phyloP scores from a whole-genome alignment of 2,113 vertebrate genomes.

The Brienomyrus longianalis region DNA sequence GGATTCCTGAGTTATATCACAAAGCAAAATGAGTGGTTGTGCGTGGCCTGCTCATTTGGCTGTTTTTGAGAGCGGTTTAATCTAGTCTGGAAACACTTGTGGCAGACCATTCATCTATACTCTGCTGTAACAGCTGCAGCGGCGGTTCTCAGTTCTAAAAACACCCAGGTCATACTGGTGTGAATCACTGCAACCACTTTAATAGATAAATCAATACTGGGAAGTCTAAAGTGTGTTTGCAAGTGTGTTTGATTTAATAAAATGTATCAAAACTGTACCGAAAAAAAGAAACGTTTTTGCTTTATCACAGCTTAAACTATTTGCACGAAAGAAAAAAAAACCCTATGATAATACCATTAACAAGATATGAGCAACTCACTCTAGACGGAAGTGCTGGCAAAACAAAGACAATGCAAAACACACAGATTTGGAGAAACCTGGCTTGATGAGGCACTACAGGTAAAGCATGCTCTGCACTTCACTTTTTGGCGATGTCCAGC shows the following conservation, averaged over 20 bases:
- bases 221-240: not conserved
- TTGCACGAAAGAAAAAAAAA: not conserved
- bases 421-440: not conserved
- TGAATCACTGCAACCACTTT: not conserved
- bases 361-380: not conserved
- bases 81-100: not conserved
- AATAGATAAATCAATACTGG: not conserved
- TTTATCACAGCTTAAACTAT: not conserved
- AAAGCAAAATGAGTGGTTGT: not conserved
- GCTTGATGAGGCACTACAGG: not conserved
- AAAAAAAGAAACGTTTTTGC: not conserved
- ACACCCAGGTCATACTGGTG: not conserved
- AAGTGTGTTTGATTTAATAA: not conserved
- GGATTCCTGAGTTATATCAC: not conserved
- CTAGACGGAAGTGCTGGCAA: not conserved
- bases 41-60: not conserved
- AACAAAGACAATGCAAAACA: not conserved
- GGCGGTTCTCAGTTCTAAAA: not conserved
- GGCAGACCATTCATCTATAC: not conserved
- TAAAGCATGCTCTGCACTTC: conserved; percentile 26
- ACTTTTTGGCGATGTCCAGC: conserved; percentile 74
- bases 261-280: not conserved
- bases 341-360: not conserved
- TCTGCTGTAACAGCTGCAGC: not conserved
- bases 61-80: not conserved